phyloP scores from a whole-genome alignment of 2,797 vertebrate genomes.

The Smutsia temminckii region DNA sequence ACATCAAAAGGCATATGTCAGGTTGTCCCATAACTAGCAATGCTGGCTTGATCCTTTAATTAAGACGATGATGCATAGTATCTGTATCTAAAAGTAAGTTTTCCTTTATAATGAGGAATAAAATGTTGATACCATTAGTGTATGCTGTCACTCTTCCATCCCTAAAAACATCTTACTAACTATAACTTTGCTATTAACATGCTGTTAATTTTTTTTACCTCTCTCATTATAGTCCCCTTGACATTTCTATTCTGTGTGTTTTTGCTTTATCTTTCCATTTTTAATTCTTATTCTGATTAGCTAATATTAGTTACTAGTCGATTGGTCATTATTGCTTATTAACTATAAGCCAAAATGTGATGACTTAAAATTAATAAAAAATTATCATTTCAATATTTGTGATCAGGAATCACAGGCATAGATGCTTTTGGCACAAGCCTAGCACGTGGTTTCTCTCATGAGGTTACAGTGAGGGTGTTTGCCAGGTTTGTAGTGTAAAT shows the following conservation, averaged over 20 bases:
- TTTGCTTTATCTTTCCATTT: not conserved
- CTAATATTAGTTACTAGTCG: too few relatives aligned
- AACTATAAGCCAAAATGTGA: not conserved
- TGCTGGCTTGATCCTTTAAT: not conserved
- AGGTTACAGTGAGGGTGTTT: not conserved
- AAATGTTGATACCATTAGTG: not conserved
- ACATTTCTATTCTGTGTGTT: not conserved
- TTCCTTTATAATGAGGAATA: not conserved
- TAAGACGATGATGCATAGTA: not conserved
- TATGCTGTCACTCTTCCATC: rapidly evolving
- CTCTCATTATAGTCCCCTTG: not conserved
- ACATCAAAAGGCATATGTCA: not conserved
- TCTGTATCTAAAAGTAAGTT: not conserved
- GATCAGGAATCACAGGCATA: not conserved
- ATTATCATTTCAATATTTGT: not conserved
- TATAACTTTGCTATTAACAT: not conserved
- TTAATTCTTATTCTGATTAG: not conserved
- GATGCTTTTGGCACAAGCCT: not conserved
- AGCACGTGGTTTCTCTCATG: not conserved
- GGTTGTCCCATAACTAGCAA: not conserved
- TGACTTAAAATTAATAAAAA: not conserved
- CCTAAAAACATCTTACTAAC: not conserved
- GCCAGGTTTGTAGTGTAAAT: not conserved
- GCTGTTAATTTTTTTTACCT: not conserved
- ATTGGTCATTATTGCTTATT: not conserved